Base-by-base conservation (phyloP, 2,113 vertebrate species). In the Gulo gulo region DNA sequence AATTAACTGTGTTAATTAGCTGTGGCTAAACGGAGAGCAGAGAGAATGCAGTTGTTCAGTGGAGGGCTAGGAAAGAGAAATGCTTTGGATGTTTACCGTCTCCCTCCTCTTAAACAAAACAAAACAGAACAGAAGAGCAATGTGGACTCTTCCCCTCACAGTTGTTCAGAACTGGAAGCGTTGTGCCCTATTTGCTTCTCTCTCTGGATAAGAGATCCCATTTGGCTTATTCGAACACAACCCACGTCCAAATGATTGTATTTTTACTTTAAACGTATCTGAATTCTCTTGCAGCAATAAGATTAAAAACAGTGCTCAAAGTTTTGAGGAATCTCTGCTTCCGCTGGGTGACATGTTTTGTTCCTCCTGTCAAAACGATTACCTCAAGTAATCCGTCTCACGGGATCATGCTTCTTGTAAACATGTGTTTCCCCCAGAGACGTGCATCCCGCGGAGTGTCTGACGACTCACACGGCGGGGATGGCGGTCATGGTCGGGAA, bases 221-320 rank as follows among this genome's bases (percentile, higher is more conserved):
- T 97, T 98, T 98, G 96, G 78, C 91, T 98, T 98, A 98, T 98
- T 98, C 97, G 97, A 97, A 97, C 94, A 96, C 88, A 97, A 94
- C 84, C 97, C 91, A 0, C 95, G 92, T 97, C 94, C 93, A 93
- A 95, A 94, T 91, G 97, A 87, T 97, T 98, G 59, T 97, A 9
- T 97, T 97, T 98, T 97, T 92, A 95, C 90, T 94, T 98, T 97
- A 97, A 97, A 97, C 87, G 7, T 94, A 89, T 95, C 93, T 98
- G 97, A 97, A 92, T 96, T 96, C 92, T 97, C 97, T 98, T 96
- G 42, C 89, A 95, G 93, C 96, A 97, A 80, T 96, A 96, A 92
- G 88, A 89, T 82, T 94, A 92, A 97, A 98, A 95, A 97, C 93
- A 98, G 57, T 92, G 97, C 98, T 97, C 96, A 96, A 61, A 23